A percentile compares a stretch with the other conserved stretches of the same genome.
Conservation (phyloP, 2,888 invertebrate genomes). For the Thysanoteuthis rhombus region DNA sequence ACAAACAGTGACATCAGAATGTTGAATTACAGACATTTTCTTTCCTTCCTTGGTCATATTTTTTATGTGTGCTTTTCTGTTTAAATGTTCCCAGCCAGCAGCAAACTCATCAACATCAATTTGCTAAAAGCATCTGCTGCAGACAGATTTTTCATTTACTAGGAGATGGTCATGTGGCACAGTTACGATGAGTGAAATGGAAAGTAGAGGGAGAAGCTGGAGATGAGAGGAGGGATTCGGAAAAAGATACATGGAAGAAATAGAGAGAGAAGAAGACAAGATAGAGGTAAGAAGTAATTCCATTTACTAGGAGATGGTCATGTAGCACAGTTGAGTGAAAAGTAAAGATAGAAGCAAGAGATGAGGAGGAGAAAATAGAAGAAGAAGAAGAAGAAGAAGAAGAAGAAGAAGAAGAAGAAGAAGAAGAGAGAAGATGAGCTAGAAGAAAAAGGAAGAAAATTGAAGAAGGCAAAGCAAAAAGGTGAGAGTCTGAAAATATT, state of each 20-base stretch:
- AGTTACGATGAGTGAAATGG: background rate
- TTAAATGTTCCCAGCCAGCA: conserved; percentile 12
- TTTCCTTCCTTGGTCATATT: conserved; percentile 1
- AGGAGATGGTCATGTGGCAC: background rate
- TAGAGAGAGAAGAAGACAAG: background rate
- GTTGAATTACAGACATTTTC: background rate
- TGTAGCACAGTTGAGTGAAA: background rate
- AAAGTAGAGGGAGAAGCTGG: background rate
- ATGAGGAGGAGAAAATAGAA: background rate
- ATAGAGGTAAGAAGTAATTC: background rate
- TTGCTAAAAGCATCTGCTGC: conserved; percentile 12
- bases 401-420: background rate
- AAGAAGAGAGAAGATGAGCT: background rate
- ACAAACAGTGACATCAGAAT: conserved; percentile 12
- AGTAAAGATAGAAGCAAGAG: background rate
- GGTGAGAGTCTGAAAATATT: too few species aligned
- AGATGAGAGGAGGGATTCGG: background rate
- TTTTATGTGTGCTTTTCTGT: background rate
- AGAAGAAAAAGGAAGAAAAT: too few species aligned
- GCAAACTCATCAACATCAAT: background rate
- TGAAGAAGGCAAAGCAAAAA: too few species aligned
- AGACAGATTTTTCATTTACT: background rate
- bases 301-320: background rate
- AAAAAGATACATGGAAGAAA: background rate
- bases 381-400: background rate